Conservation (phyloP, 2,797 vertebrate genomes). For the Oreortyx pictus region DNA sequence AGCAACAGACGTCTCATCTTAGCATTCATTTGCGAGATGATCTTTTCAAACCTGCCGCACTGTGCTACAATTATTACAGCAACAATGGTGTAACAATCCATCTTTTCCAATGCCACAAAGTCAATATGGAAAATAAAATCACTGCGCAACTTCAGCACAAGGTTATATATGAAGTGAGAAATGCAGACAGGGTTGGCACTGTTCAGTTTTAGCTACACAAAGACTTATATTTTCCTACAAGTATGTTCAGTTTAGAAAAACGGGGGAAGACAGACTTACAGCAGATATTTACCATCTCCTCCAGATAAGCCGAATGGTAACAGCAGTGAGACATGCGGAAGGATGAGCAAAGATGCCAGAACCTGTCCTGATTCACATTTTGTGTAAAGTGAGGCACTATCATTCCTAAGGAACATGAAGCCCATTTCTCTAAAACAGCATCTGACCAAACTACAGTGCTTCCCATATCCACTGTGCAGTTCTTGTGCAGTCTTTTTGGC, state of each 20-base stretch:
- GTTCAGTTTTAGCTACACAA: neutral
- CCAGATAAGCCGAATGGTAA: neutral
- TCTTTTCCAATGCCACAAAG: neutral
- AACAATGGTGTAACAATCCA: neutral
- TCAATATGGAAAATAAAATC: neutral
- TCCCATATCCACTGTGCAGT: neutral
- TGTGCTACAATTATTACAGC: neutral
- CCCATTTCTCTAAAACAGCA: neutral
- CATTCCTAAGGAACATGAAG: neutral
- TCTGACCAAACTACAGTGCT: neutral
- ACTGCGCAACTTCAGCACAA: neutral
- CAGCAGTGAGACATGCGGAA: rapidly evolving
- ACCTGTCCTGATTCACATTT: neutral
- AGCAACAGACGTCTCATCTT: neutral
- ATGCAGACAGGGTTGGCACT: neutral
- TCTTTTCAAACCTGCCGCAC: neutral
- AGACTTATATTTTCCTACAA: neutral
- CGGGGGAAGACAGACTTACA: neutral
- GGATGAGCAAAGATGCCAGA: neutral
- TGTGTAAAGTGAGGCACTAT: neutral
- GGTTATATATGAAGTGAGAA: neutral
- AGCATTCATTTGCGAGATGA: neutral
- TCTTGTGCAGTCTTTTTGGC: neutral
- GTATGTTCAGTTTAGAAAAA: neutral
- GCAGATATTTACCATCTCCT: neutral